These are phyloP conservation scores for Epistrophella euchroma DNA, from an alignment of 2,888 invertebrate genomes.

Conservation along the genomic window DNA sequence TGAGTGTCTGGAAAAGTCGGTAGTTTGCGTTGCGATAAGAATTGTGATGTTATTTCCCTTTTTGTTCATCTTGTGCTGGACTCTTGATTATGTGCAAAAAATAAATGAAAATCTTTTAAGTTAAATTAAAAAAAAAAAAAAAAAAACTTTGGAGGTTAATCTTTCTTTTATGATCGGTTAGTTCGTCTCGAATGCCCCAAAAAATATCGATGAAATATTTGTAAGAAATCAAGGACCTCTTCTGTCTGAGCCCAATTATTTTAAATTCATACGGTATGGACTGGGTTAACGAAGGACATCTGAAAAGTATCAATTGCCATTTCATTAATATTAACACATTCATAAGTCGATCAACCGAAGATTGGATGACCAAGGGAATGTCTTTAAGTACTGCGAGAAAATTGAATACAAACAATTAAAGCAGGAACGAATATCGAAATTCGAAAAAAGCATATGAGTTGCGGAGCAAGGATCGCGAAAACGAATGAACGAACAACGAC, in stretches of 20 bases:
- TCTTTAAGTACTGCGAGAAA: conserved; percentile 8
- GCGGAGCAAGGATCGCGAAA: conserved; percentile 56
- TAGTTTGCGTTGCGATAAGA: conserved; percentile 33
- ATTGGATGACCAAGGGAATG: conserved; percentile 6
- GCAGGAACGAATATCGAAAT: conserved; percentile 40
- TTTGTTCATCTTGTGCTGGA: conserved; percentile 33
- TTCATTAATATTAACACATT: conserved; percentile 66
- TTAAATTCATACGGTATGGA: background rate
- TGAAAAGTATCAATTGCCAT: conserved; percentile 40
- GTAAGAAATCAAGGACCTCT: no score
- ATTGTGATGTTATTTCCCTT: conserved; percentile 47
- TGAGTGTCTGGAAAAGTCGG: conserved; percentile 11
- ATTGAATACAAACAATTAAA: conserved; percentile 40
- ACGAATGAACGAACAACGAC: conserved; percentile 40
- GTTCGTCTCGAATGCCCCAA: no score
- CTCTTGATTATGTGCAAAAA: conserved; percentile 23
- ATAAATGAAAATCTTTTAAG: conserved; percentile 48
- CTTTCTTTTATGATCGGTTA: no score
- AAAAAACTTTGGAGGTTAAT: no score
- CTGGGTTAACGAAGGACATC: background rate
- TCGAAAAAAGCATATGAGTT: conserved; percentile 59
- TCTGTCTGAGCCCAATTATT: background rate
- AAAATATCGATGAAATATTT: no score
- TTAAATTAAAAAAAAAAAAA: conserved; percentile 4
- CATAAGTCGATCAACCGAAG: conserved; percentile 49